Conservation (phyloP, 2,888 invertebrate genomes). For the Ectropis crepuscularia region DNA sequence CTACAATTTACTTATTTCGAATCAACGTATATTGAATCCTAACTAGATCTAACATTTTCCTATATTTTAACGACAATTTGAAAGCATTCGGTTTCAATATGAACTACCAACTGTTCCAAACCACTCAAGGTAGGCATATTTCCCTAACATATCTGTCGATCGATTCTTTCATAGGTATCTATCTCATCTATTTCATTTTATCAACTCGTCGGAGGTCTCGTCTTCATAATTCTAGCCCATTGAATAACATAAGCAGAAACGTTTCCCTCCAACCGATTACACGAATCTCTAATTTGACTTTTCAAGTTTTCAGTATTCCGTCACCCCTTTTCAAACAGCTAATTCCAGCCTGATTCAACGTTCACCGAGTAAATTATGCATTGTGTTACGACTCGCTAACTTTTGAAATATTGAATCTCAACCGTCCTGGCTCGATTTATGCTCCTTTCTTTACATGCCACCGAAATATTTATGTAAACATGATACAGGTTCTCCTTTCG, state of each 20-base stretch:
- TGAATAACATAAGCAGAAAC: background rate
- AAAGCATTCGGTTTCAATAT: too few species aligned
- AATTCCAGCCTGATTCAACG: constrained; percentile 30
- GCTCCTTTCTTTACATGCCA: constrained; percentile 37
- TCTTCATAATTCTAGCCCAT: background rate
- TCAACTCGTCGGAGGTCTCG: too few species aligned
- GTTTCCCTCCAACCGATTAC: constrained; percentile 10
- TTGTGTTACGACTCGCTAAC: constrained; percentile 36
- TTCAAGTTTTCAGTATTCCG: constrained; percentile 11
- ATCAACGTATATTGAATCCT: too few species aligned
- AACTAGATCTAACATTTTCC: too few species aligned
- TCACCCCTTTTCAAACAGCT: constrained; percentile 27
- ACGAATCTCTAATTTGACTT: constrained; percentile 21
- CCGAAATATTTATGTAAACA: constrained; percentile 31
- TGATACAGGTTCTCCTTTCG: constrained; percentile 1
- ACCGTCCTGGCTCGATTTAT: constrained; percentile 49
- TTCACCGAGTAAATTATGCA: constrained; percentile 47
- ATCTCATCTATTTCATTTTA: too few species aligned
- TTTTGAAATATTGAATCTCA: constrained; percentile 48
- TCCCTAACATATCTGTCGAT: too few species aligned
- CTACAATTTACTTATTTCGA: too few species aligned
- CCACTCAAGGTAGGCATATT: too few species aligned
- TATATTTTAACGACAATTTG: too few species aligned
- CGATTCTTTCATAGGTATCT: too few species aligned
- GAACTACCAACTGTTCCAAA: too few species aligned